These are phyloP conservation scores for Micropoecilia bifurca DNA, from an alignment of 2,797 vertebrate genomes.

Conservation along the genomic window DNA sequence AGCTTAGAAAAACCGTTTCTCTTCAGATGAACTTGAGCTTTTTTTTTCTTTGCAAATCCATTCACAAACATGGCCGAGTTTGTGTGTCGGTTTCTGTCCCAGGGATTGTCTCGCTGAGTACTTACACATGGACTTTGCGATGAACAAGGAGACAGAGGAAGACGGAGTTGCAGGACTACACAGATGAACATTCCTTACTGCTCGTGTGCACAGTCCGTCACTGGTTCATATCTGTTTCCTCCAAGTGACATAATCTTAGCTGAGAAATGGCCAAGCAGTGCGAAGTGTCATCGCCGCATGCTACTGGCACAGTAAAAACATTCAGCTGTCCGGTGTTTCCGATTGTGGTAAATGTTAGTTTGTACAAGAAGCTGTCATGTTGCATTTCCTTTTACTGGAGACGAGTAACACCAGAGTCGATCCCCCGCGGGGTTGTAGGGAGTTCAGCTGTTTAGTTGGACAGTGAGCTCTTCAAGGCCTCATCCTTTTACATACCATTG, in stretches of 20 bases:
- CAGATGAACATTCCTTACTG: conserved; percentile 12
- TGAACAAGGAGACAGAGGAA: conserved; percentile 5
- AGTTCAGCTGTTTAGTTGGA: conserved; percentile 38
- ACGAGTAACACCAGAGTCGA: conserved; percentile 64
- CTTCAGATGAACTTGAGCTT: conserved; percentile 16
- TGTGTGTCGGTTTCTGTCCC: conserved; percentile 32
- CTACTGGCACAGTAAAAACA: conserved; percentile 2
- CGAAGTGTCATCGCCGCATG: conserved; percentile 31
- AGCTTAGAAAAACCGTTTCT: conserved; percentile 15
- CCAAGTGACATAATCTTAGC: conserved; percentile 31
- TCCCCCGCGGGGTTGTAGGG: conserved; percentile 36
- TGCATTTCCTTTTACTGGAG: conserved; percentile 58
- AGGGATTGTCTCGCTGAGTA: conserved; percentile 25
- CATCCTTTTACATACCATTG: conserved; percentile 8
- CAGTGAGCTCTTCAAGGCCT: conserved; percentile 31
- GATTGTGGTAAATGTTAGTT: conserved; percentile 32
- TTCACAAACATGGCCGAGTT: conserved; percentile 29
- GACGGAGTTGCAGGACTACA: conserved; percentile 3
- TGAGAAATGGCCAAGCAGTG: conserved; percentile 15
- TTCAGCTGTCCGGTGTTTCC: conserved; percentile 21
- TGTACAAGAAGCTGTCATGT: conserved; percentile 64
- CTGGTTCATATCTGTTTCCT: conserved; percentile 19
- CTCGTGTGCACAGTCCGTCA: conserved; percentile 3
- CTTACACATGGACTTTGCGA: conserved; percentile 46
- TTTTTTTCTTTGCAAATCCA: conserved; percentile 18